Base-by-base conservation (phyloP, 2,113 vertebrate species). In the Plestiodon gilberti region DNA sequence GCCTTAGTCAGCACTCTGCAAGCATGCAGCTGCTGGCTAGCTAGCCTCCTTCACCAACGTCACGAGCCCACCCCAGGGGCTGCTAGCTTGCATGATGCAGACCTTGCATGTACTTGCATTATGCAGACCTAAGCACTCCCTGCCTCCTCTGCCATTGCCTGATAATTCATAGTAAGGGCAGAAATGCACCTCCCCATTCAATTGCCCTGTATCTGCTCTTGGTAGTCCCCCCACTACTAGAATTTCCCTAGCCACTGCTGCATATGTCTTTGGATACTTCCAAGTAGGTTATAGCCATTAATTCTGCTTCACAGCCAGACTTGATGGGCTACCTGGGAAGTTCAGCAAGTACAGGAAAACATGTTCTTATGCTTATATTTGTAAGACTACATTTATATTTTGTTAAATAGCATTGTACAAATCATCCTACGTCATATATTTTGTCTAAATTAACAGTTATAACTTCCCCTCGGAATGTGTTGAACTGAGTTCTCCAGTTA, bases 391-490 rank as follows among this genome's bases (percentile, higher is more conserved):
- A 5, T 14, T 3, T 78, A 61, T 78, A 81, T 13, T 87, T 61
- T 52, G 11, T 59, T 3, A 71, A 81, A 82, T 67, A 61, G 23
- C 35, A 87, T 75, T 73, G 35, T 28, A 57, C 76, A 23, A 87
- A 55, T 85, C 7, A 78, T 64, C 75, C 8, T 81, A 9, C 80
- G 73, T 61, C 90, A 87, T 89, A 59, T 43, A 78, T 73, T 90
- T 89, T 87, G 78, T 90, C 76, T 48, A 61, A 86, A 61, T 83
- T 86, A 67, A 55, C 92, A 99, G 98, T 94, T 97, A 97, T 48
- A 90, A 88, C 71, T 99, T 99, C 92, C 96, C 97, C 23, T 89
- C 95, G 1, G 78, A 95, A 13, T 98, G 97, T 94, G 80, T 96
- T 48, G 92, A 91, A 76, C 85, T 99, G 92, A 98, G 96, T 59